Conservation (phyloP, 2,888 invertebrate species). For the Lasioglossum vierecki region DNA sequence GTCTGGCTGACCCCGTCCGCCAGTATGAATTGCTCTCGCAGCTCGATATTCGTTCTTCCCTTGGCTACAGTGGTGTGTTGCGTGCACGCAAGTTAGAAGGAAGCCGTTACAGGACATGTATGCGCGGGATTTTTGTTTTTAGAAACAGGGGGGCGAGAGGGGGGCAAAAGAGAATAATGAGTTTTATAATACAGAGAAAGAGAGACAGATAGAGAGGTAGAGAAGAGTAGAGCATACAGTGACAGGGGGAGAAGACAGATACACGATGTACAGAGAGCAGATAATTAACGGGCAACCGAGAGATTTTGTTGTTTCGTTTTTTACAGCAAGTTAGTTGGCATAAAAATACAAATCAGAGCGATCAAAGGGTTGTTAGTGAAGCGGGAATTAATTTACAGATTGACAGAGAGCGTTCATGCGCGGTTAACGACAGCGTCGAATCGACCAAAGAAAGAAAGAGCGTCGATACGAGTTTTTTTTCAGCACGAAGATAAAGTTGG, state of each 20-base stretch:
- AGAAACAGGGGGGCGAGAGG: slow-evolving; percentile 21
- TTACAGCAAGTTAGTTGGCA: slow-evolving; percentile 21
- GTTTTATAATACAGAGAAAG: slow-evolving; percentile 6
- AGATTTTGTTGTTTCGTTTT: neutral
- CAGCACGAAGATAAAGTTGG: slow-evolving; percentile 19
- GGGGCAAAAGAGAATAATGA: slow-evolving; percentile 38
- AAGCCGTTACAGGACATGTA: slow-evolving; percentile 67
- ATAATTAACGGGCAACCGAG: slow-evolving; percentile 44
- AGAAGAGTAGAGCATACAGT: slow-evolving; percentile 8
- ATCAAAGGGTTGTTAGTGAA: slow-evolving; percentile 42
- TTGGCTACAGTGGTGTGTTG: slow-evolving; percentile 91
- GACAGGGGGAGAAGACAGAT: neutral
- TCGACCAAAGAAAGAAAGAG: neutral
- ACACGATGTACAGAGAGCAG: slow-evolving; percentile 6
- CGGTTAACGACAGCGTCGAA: neutral
- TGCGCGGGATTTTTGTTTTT: slow-evolving; percentile 65
- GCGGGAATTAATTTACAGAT: slow-evolving; percentile 48
- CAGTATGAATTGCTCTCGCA: slow-evolving; percentile 99
- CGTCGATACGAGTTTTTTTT: neutral
- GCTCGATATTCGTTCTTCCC: slow-evolving; percentile 99
- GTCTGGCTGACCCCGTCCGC: slow-evolving; percentile 99
- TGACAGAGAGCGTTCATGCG: slow-evolving; percentile 30
- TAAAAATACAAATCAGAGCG: slow-evolving; percentile 40
- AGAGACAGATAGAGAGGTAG: slow-evolving; percentile 13
- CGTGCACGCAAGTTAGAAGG: slow-evolving; percentile 81